Evolutionary conservation across 35 echinoderm and acorn worm genomes (phyloP).

Genomic region (Apostichopus californicus): DNA sequence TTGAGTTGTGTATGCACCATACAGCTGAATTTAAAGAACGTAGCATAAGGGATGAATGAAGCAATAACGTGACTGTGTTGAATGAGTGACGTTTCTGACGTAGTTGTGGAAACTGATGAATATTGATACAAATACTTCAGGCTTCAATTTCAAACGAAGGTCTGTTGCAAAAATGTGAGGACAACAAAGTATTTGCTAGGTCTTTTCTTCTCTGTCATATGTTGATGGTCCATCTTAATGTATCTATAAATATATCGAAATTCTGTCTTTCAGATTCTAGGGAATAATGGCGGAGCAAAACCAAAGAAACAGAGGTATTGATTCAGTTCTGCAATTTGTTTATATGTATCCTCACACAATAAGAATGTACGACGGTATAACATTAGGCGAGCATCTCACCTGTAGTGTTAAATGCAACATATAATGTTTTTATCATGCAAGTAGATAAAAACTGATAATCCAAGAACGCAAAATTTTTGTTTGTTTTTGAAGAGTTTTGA

Average conservation of each 20-base stretch:
- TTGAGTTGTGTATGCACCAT: not conserved
- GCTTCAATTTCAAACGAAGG: not conserved
- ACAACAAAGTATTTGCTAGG: too few species aligned
- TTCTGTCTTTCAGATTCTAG: not conserved
- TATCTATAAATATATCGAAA: too few species aligned
- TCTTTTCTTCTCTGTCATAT: too few species aligned
- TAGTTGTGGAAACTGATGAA: not conserved
- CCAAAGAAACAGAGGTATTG: constrained; percentile 9
- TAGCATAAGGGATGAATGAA: not conserved
- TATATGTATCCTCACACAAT: constrained; percentile 3
- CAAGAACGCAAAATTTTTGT: too few species aligned
- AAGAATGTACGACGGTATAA: too few species aligned
- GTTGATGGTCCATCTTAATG: too few species aligned
- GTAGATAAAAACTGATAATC: too few species aligned
- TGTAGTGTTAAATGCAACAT: too few species aligned
- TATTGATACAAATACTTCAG: constrained; percentile 15
- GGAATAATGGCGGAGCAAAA: constrained; percentile 17
- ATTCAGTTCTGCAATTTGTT: not conserved
- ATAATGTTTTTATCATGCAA: too few species aligned
- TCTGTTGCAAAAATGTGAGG: not conserved
- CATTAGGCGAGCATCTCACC: too few species aligned
- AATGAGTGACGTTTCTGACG: constrained; percentile 21
- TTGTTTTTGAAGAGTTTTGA: too few species aligned
- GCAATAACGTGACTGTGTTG: constrained; percentile 6
- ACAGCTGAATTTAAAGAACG: not conserved